phyloP scores from a whole-genome alignment of 2,113 vertebrate genomes.

The Apeltes quadracus region DNA sequence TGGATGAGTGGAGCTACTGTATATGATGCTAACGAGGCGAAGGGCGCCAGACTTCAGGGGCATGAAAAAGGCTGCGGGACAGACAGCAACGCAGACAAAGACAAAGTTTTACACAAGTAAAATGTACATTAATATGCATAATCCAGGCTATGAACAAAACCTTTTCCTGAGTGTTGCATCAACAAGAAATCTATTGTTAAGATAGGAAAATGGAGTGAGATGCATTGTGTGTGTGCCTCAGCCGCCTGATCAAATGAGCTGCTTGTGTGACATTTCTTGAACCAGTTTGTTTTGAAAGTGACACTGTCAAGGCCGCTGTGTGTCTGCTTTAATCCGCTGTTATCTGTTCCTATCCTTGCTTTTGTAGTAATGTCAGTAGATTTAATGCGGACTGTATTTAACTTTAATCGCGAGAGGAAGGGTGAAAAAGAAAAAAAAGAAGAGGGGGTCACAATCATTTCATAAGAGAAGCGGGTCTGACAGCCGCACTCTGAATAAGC shows the following conservation, averaged over 20 bases:
- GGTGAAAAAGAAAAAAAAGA: background rate
- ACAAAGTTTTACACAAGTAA: background rate
- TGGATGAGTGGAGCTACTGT: constrained; percentile 54
- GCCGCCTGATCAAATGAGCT: background rate
- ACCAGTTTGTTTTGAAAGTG: background rate
- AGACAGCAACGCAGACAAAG: constrained; percentile 1
- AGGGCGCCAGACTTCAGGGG: constrained; percentile 49
- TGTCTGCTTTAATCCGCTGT: constrained; percentile 8
- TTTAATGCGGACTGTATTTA: background rate
- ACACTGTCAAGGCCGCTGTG: background rate
- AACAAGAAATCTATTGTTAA: background rate
- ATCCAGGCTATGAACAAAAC: background rate
- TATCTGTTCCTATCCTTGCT: background rate
- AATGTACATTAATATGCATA: background rate
- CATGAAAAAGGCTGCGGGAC: constrained; percentile 55
- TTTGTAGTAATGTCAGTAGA: constrained; percentile 2
- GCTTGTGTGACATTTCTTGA: background rate
- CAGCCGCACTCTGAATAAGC: background rate
- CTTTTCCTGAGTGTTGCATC: background rate
- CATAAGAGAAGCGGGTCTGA: constrained; percentile 6
- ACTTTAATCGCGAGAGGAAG: constrained; percentile 16
- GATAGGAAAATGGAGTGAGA: background rate
- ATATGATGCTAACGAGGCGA: constrained; percentile 28
- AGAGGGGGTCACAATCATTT: background rate
- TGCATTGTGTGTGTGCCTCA: background rate